Evolutionary conservation across 2,888 invertebrate genomes (phyloP).

Genomic region (Bombylius major): DNA sequence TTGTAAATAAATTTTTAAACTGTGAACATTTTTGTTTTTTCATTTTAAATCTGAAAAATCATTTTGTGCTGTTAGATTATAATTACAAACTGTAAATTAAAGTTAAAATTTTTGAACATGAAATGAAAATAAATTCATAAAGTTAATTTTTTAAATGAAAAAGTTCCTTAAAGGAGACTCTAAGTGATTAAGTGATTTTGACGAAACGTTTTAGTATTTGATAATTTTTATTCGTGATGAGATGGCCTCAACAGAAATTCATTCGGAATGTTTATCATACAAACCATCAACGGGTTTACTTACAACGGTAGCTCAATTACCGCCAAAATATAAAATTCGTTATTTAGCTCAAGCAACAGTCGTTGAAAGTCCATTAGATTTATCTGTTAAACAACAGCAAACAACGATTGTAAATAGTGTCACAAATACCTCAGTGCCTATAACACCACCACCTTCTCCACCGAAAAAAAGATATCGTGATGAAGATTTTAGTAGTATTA

Average conservation of each 20-base stretch:
- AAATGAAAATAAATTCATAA: too few species aligned
- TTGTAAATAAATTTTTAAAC: too few species aligned
- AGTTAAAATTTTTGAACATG: too few species aligned
- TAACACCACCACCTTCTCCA: conserved; percentile 68
- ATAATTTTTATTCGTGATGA: conserved; percentile 6
- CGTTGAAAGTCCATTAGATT: conserved; percentile 50
- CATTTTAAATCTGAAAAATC: too few species aligned
- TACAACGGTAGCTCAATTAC: conserved; percentile 35
- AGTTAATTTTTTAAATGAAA: too few species aligned
- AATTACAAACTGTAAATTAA: too few species aligned
- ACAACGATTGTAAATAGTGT: conserved; percentile 12
- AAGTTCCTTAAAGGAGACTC: too few species aligned
- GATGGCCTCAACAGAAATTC: conserved; percentile 9
- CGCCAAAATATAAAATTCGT: conserved; percentile 36
- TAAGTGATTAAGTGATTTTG: not conserved
- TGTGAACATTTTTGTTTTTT: too few species aligned
- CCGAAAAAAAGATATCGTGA: conserved; percentile 37
- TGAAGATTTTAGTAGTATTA: conserved; percentile 7
- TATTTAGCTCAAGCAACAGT: conserved; percentile 30
- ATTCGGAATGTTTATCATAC: conserved; percentile 7
- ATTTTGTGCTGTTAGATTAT: too few species aligned
- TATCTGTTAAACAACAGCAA: conserved; percentile 48
- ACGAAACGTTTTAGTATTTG: not conserved
- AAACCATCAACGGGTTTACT: conserved; percentile 24
- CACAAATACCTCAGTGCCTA: conserved; percentile 38